Evolutionary conservation across 2,113 vertebrate genomes (phyloP), one percentile per base, ranked within the genome.

Genomic region (Electrona antarctica): DNA sequence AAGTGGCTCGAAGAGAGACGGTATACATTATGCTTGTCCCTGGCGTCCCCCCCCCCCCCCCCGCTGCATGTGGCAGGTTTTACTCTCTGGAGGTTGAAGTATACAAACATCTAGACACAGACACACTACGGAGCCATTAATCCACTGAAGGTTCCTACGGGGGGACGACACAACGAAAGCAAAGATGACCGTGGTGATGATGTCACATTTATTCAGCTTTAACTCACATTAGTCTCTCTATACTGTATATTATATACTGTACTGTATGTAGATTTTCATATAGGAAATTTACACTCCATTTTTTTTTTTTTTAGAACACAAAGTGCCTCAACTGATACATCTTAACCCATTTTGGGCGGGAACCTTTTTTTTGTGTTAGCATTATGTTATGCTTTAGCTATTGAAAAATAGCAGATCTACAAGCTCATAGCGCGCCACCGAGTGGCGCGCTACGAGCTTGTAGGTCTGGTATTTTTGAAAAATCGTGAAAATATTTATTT

Each of bases 271-370:
- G 51, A 64, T 67, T 52, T 70, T 74, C 14, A 69, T 14, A 48
- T 69, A 59, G 48, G 12, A n/a, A 73, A 21, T 21, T 21, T 57
- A 60, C 57, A 72, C 64, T 79, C 58, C 66, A 70, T 58, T 73
- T 70, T 21, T 21, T 1, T 21, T 21, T 21, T 21, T 21, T 21
- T 21, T 21, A 21, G 33, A 71, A 75, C 68, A 76, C 55, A 72
- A 72, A 69, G 87, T 91, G 80, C 85, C 59, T 90, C 82, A 55
- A 29, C 86, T 78, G 79, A 92, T 78, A 87, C 77, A 93, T 87
- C 80, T 87, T 90, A n/a, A n/a, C n/a, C n/a, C n/a, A n/a, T n/a
- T n/a, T n/a, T n/a, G n/a, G n/a, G n/a, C n/a, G n/a, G n/a, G n/a
- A n/a, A n/a, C n/a, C n/a, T n/a, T n/a, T n/a, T n/a, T n/a, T n/a